phyloP scores from a whole-genome alignment of 64 coral and sea anemone genomes.

The Orbicella faveolata region DNA sequence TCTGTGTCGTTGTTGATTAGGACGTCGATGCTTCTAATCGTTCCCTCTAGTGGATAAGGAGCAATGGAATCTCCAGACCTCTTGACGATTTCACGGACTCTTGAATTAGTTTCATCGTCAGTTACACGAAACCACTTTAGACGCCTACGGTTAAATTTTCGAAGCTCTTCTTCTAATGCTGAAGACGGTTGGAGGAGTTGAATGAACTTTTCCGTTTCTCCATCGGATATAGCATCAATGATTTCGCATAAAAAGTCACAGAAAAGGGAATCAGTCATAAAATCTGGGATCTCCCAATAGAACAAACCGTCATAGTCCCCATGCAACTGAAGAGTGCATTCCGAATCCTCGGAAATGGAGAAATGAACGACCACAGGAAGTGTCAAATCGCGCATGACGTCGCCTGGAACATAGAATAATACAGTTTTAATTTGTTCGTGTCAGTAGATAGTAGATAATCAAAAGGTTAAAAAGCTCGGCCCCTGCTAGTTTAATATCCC shows the following conservation, averaged over 20 bases:
- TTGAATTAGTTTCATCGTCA: not conserved
- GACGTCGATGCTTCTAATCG: not conserved
- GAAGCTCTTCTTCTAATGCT: not conserved
- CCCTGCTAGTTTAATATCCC: too few relatives aligned
- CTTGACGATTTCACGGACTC: not conserved
- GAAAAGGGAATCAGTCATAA: constrained; percentile 1
- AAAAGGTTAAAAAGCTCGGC: too few relatives aligned
- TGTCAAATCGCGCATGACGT: not conserved
- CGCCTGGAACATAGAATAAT: not conserved
- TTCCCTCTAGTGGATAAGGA: not conserved
- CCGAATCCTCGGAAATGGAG: not conserved
- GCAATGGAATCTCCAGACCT: not conserved
- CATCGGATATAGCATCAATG: not conserved
- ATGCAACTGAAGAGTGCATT: not conserved
- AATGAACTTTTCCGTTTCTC: not conserved
- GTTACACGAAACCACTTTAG: not conserved
- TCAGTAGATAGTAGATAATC: too few relatives aligned
- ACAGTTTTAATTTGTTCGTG: too few relatives aligned
- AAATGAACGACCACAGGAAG: not conserved
- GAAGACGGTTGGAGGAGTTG: not conserved
- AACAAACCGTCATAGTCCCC: not conserved
- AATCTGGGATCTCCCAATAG: constrained; percentile 1
- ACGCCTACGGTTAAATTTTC: not conserved
- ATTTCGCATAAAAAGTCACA: constrained; percentile 4
- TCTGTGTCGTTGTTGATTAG: constrained; percentile 15